phyloP scores from a whole-genome alignment of 1,140 invertebrate genomes.

The Musca domestica region DNA sequence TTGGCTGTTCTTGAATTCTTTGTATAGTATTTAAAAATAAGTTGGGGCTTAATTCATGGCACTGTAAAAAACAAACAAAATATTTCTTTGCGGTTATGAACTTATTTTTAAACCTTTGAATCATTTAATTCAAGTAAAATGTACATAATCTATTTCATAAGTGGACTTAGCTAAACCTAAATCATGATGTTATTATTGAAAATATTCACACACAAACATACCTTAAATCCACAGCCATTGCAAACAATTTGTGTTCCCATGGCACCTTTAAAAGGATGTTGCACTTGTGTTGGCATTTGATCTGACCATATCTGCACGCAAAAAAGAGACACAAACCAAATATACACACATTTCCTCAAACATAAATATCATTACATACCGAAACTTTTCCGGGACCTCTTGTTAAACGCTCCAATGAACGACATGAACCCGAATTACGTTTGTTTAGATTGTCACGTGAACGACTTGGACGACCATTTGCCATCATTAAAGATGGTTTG shows the following conservation, averaged over 20 bases:
- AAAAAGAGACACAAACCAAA: constrained; percentile 21
- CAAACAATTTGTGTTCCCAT: constrained; percentile 82
- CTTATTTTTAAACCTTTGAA: background rate
- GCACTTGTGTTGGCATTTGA: constrained; percentile 55
- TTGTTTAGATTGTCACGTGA: constrained; percentile 42
- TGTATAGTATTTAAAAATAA: no score
- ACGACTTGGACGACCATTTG: constrained; percentile 28
- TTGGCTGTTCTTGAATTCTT: no score
- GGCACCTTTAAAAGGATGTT: constrained; percentile 75
- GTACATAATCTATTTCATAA: no score
- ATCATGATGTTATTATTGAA: no score
- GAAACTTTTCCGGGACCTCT: constrained; percentile 50
- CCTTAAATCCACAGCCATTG: constrained; percentile 75
- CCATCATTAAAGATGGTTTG: constrained; percentile 11
- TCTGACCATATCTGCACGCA: constrained; percentile 46
- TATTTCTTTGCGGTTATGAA: no score
- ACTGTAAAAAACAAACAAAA: no score
- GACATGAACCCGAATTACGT: constrained; percentile 44
- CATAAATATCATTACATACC: constrained; percentile 27
- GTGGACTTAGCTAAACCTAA: no score
- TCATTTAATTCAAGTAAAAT: no score
- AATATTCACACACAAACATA: constrained; percentile 40
- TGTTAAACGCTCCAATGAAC: constrained; percentile 54
- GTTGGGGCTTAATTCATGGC: no score
- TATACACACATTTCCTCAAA: background rate